Base-by-base conservation (phyloP, 2,888 invertebrate genomes). In the Folsomia candida region DNA sequence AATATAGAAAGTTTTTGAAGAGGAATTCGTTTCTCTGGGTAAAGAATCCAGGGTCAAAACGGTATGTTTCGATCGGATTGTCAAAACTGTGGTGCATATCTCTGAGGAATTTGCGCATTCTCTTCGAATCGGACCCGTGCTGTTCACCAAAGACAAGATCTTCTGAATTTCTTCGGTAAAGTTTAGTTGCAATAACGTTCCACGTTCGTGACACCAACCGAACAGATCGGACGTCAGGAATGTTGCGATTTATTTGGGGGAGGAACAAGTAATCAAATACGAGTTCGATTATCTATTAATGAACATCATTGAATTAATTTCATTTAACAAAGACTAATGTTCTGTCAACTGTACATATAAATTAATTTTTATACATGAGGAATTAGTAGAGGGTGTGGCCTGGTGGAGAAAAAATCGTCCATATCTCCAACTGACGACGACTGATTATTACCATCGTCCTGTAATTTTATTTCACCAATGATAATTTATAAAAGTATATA, bases 1-100 rank as follows among this genome's bases (percentile, higher is more conserved):
- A 26, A 1, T 68, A 27, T 60, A 71, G 60, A 58, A 71, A 71
- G 29, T 67, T 68, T 24, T 68, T 68, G 60, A 71, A 58, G 3
- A 71, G 59, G 24, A 27, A 22, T 27, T 71, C 58, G 20, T 71
- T 71, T 25, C 51, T 20, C 29, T 64, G 63, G 51, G 65, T 51
- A 25, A 71, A 71, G 26, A 71, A 64, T n/a, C 51, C 47, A 1
- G 68, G 11, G 59, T 28, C 63, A 28, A 71, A 29, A 14, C 18
- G n/a, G 37, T 60, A 71, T 6, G 64, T 60, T 25, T 68, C 58
- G 14, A 68, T 68, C 14, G 68, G 71, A n/a, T 68, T 63, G 29
- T 68, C 6, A 0, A n/a, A 3, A 26, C 67, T 68, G 24, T 20
- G 27, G 9, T 51, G 67, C 63, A 67, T 68, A 9, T 22, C 28